These are phyloP conservation scores for Mactromeris polynyma DNA, from an alignment of 2,888 invertebrate species.

Conservation along the genomic window DNA sequence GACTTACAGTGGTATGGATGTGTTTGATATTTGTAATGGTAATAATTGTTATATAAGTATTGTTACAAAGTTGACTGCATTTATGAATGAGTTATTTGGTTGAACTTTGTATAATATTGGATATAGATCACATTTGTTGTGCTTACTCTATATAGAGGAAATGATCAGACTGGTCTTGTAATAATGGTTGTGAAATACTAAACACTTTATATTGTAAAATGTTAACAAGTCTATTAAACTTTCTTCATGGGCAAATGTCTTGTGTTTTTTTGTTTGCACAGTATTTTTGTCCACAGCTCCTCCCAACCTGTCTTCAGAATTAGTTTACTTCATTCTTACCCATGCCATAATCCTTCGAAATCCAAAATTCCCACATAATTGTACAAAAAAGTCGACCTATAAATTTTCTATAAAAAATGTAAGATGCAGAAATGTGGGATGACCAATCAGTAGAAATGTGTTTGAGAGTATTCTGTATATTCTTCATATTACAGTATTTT, in stretches of 20 bases:
- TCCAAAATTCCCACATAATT: no score
- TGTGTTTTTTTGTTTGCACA: background rate
- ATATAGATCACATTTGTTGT: background rate
- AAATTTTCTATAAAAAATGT: no score
- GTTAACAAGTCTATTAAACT: slow-evolving; percentile 46
- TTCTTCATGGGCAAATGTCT: slow-evolving; percentile 22
- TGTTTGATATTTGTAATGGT: background rate
- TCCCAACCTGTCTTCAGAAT: no score
- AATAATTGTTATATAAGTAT: background rate
- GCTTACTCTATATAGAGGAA: background rate
- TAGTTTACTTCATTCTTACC: no score
- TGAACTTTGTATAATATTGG: background rate
- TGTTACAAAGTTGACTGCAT: background rate
- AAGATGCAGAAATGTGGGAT: no score
- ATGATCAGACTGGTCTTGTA: background rate
- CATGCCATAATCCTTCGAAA: no score
- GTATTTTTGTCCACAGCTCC: background rate
- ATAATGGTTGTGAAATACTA: slow-evolving; percentile 41
- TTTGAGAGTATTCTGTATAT: no score
- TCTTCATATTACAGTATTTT: no score
- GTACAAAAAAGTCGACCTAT: no score
- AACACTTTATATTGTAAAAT: slow-evolving; percentile 38
- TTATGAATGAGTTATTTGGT: background rate
- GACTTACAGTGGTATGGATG: background rate
- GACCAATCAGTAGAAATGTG: no score